These are phyloP conservation scores for Geopemphigus sp. DNA, from an alignment of 1,140 invertebrate species.

Conservation along the genomic window DNA sequence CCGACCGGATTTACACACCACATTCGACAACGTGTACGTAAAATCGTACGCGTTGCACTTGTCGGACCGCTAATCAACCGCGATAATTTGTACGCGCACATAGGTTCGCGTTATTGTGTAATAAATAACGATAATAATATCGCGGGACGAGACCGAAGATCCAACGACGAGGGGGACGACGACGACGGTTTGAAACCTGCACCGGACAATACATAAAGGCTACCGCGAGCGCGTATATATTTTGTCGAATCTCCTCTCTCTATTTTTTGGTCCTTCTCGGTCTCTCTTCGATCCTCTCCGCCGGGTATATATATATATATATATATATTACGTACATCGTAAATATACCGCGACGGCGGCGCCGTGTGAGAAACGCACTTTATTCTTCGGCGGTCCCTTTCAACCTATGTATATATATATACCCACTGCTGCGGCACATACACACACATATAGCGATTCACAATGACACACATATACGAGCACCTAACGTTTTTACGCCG, in stretches of 20 bases:
- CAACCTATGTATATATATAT: not conserved
- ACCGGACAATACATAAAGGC: not conserved
- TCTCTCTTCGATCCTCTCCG: not conserved
- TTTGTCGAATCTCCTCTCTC: not conserved
- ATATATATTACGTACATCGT: not conserved
- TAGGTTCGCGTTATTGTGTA: no score
- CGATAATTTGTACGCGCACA: not conserved
- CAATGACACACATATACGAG: no score
- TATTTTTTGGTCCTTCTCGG: not conserved
- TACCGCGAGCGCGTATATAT: not conserved
- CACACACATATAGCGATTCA: no score
- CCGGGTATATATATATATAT: not conserved
- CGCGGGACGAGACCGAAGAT: not conserved
- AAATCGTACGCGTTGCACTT: not conserved
- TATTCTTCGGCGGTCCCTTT: constrained; percentile 42
- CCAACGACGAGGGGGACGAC: no score
- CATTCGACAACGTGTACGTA: no score
- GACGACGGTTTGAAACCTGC: not conserved
- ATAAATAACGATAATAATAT: not conserved
- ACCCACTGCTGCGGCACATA: not conserved
- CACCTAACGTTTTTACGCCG: constrained; percentile 25
- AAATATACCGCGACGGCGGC: not conserved
- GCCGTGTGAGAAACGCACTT: constrained; percentile 20
- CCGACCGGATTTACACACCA: no score
- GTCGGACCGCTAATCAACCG: constrained; percentile 1